Evolutionary conservation across 2,888 invertebrate species (phyloP), one percentile per base, ranked within the genome.

Genomic region (Diaphora mendica): DNA sequence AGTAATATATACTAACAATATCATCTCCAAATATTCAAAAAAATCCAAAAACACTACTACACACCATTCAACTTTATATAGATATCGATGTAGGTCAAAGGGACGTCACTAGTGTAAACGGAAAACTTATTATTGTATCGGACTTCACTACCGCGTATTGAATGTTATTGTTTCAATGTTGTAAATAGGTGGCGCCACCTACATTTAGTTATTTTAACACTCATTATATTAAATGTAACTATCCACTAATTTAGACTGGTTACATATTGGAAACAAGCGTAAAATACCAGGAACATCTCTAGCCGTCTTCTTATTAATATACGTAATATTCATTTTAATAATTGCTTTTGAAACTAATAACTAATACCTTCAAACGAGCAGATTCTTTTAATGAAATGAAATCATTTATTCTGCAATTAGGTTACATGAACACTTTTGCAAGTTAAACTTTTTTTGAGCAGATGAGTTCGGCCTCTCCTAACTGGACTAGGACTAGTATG

Each of bases 81-180:
- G 72, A 71, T 67, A 72, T 82, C 82, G 80, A 81, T 84, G 76
- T 78, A 69, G 65, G 71, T 74, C 76, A 75, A 62, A 35, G 62
- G 73, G 73, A 76, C 81, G 77, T 69, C 83, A 77, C 82, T 82
- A 81, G 59, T 73, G 74, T 71, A 70, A 74, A 73, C 72, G 77
- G 76, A 80, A 77, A 86, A 82, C 71, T 85, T 87, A 83, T 82
- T 82, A 84, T 82, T 75, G 79, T 79, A 79, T 76, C 72, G 79
- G 71, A 69, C 82, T 83, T 76, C 76, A 81, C 77, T 90, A 86
- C 89, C 71, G 71, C 74, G 89, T 89, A 91, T 73, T 80, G 75
- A 84, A 72, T 90, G 87, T 90, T 91, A 88, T 90, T 90, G 85
- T 87, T 82, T 66, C 71, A 73, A 74, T 77, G 87, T 85, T 88